Evolutionary conservation across 2,797 vertebrate genomes (phyloP).

Genomic region (Leucoraja ocellata): DNA sequence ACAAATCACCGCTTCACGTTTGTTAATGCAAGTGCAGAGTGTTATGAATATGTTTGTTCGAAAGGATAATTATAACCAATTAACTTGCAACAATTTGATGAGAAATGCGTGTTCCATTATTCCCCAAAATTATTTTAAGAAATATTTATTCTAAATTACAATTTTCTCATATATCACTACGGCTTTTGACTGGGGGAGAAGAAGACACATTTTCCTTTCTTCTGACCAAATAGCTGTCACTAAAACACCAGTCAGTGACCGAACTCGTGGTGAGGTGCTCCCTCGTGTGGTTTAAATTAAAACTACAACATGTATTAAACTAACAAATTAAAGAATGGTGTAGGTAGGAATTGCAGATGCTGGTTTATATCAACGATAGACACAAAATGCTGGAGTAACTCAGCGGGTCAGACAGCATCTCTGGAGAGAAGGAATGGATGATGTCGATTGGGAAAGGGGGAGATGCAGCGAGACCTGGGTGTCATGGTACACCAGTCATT

Average conservation of each 20-base stretch:
- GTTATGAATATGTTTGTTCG: not conserved
- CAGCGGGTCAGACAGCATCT: too few species aligned
- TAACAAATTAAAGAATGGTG: not conserved
- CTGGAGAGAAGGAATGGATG: too few species aligned
- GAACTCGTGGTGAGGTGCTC: constrained; percentile 6
- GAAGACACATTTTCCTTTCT: too few species aligned
- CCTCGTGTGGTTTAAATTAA: not conserved
- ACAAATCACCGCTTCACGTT: not conserved
- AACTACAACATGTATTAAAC: not conserved
- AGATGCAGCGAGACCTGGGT: too few species aligned
- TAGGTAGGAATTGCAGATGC: too few species aligned
- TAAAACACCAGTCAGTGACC: not conserved
- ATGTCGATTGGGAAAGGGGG: too few species aligned
- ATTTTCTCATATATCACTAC: not conserved
- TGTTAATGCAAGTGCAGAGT: not conserved
- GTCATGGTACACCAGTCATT: too few species aligned
- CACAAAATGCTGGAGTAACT: too few species aligned
- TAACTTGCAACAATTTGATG: not conserved
- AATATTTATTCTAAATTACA: not conserved
- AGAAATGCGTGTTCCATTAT: not conserved
- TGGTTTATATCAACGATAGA: too few species aligned
- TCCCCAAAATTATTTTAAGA: not conserved
- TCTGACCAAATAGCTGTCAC: not conserved
- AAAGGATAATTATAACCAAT: not conserved
- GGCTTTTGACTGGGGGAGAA: not conserved